Evolutionary conservation across 2,888 invertebrate species (phyloP), one percentile per base, ranked within the genome.

Genomic region (Norana najaformis): DNA sequence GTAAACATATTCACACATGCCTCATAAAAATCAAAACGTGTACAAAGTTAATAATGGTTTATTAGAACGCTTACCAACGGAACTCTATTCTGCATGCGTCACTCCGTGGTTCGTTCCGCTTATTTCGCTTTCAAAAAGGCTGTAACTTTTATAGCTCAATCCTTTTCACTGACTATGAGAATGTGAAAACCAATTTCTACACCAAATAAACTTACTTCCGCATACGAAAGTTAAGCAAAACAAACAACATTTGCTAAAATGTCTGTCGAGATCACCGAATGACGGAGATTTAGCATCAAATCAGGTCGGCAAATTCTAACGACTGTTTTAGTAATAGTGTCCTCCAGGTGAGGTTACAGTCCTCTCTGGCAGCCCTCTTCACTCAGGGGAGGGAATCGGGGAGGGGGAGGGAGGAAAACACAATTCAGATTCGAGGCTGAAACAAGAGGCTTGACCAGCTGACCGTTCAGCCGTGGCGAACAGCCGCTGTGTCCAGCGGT

Each of bases 271-370:
- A 69, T 69, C 30, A 11, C n/a, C 30, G 11, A 69, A 16, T 30
- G n/a, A n/a, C 13, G 8, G n/a, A 69, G n/a, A n/a, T 69, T n/a
- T 69, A 11, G n/a, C n/a, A n/a, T 69, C 8, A 69, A 69, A 30
- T 69, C 69, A 0, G 30, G n/a, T n/a, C n/a, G n/a, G 69, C n/a
- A 69, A 69, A 69, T n/a, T 69, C 69, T 6, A 69, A n/a, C 69
- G 69, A 69, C 30, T 69, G 69, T 69, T n/a, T n/a, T 69, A 8
- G 30, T 8, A 8, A 99, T 88, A 99, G 99, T 95, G 99, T 99
- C 96, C 99, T 99, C 96, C 99, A 98, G 90, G 98, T 98, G 95
- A 98, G 99, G 96, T 99, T 99, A 96, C 99, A 99, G 92, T 99
- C 99, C 93, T 99, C 96, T 69, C 99, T 99, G 93, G 99, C 96